Base-by-base conservation (phyloP, 2,113 vertebrate species). In the Psophia crepitans region DNA sequence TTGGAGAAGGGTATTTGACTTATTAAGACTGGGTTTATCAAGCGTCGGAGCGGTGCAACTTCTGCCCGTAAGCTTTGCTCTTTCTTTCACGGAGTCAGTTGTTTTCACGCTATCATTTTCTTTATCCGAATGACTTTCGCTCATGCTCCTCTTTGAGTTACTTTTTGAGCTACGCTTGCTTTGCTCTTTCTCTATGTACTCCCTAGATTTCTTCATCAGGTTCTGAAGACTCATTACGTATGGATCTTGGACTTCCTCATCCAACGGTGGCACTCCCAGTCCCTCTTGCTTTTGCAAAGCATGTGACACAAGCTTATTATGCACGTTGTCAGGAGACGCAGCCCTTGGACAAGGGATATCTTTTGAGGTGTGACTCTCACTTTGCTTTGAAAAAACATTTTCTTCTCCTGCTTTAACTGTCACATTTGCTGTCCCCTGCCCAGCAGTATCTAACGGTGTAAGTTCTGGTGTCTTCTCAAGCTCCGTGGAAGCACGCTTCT, bases 161-260 rank as follows among this genome's bases (percentile, higher is more conserved):
- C 65, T 96, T 77, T 98, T 98, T 37, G 98, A 93, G 79, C 89
- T 95, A 15, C 97, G 96, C 69, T 98, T 98, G 74, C 89, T 98
- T 85, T 99, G 98, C 94, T 99, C 99, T 95, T 94, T 98, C 97
- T 99, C 99, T 91, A 99, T 92, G 43, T 97, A 99, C 73, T 99
- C 99, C 84, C 98, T 98, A 8, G 99, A 99, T 95, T 98, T 99
- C 96, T 98, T 99, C 61, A 99, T 97, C 85, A 99, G 98, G 90
- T 98, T 99, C 97, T 99, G 99, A 84, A 99, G 98, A 87, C 98
- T 99, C 83, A 98, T 97, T 27, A 97, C 61, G 2, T 97, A 98
- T 0, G 98, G 98, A 90, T 98, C 98, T 8, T 94, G 93, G 39
- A 95, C 96, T 78, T 98, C 98, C 35, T 92, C 90, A 23, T 91